These are phyloP conservation scores for Coleophora flavipennella DNA, from an alignment of 2,888 invertebrate genomes.

Conservation along the genomic window DNA sequence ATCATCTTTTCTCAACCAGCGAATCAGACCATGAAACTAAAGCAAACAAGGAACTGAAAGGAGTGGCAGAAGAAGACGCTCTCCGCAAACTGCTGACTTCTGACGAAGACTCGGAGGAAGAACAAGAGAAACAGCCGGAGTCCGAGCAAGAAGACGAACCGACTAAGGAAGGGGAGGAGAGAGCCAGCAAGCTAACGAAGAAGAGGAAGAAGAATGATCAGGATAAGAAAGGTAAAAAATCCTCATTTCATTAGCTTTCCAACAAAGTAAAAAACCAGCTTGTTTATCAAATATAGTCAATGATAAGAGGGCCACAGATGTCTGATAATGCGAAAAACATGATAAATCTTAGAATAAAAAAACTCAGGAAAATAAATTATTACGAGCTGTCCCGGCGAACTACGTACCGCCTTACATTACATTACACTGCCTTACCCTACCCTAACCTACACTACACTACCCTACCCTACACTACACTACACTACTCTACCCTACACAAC, in stretches of 20 bases:
- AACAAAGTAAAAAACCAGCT: no score
- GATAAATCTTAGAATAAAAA: no score
- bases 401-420: no score
- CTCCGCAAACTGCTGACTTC: slow-evolving; percentile 89
- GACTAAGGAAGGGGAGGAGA: slow-evolving; percentile 81
- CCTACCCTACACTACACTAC: no score
- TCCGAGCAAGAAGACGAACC: slow-evolving; percentile 82
- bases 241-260: neutral
- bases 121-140: slow-evolving; percentile 81
- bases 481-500: no score
- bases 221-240: slow-evolving; percentile 71
- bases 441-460: no score
- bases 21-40: slow-evolving; percentile 82
- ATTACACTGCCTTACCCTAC: no score
- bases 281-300: no score
- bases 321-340: no score
- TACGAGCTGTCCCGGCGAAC: no score
- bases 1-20: slow-evolving; percentile 38
- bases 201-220: slow-evolving; percentile 73
- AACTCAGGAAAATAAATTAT: no score
- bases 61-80: slow-evolving; percentile 93
- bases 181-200: slow-evolving; percentile 70
- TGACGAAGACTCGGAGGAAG: slow-evolving; percentile 90
- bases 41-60: slow-evolving; percentile 86
- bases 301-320: no score